Evolutionary conservation across 2,113 vertebrate genomes (phyloP).

Genomic region (Verasper variegatus): DNA sequence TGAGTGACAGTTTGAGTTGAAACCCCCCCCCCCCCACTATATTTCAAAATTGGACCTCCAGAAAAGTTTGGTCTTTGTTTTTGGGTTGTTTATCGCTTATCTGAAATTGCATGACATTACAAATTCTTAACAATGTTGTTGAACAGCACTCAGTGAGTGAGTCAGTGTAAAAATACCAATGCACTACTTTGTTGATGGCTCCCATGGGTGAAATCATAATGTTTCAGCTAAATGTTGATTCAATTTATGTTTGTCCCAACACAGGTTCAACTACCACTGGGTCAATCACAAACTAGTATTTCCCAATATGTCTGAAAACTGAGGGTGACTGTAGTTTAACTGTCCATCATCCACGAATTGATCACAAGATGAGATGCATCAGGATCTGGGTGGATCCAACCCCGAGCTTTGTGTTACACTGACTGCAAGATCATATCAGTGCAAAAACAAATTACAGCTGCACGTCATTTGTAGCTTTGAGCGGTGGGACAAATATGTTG

Average conservation of each 20-base stretch:
- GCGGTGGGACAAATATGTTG: slow-evolving; percentile 30
- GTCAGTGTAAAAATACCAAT: too few relatives aligned
- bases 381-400: neutral
- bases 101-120: neutral
- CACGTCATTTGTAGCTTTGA: neutral
- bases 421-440: neutral
- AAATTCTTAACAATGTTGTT: neutral
- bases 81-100: neutral
- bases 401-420: too few relatives aligned
- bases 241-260: neutral
- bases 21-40: too few relatives aligned
- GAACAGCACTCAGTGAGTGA: neutral
- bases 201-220: too few relatives aligned
- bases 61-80: neutral
- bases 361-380: neutral
- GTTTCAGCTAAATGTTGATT: too few relatives aligned
- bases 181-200: too few relatives aligned
- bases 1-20: too few relatives aligned
- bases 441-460: slow-evolving; percentile 1
- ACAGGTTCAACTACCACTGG: neutral
- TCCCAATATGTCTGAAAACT: neutral
- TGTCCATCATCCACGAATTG: neutral
- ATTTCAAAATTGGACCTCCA: neutral
- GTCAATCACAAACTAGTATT: neutral
- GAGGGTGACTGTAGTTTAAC: neutral